These are phyloP conservation scores for Ianthella basta DNA, from an alignment of 37 sponge, comb jelly and placozoan species.

Conservation along the genomic window DNA sequence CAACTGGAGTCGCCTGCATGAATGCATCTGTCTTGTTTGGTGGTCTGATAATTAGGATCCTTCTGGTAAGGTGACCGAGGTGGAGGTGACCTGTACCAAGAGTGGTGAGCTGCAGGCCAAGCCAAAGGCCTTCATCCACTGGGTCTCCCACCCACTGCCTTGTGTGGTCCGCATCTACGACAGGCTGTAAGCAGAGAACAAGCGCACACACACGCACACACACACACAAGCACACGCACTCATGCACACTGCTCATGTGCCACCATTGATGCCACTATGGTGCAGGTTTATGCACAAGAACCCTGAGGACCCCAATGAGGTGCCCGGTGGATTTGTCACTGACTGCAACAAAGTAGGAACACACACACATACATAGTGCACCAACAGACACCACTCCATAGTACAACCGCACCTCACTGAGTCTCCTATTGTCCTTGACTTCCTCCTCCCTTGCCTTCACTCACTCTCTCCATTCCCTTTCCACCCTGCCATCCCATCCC, in stretches of 20 bases:
- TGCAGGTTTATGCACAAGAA: constrained; percentile 77
- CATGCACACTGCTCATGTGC: no score
- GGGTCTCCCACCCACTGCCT: constrained; percentile 71
- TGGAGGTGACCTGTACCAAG: constrained; percentile 71
- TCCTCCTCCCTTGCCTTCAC: no score
- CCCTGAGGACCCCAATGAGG: constrained; percentile 82
- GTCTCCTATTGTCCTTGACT: no score
- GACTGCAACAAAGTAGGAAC: constrained; percentile 79
- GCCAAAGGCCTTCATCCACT: constrained; percentile 97
- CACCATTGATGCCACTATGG: neutral
- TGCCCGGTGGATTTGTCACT: constrained; percentile 88
- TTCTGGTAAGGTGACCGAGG: constrained; percentile 57
- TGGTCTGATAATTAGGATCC: constrained; percentile 35
- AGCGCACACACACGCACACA: constrained; percentile 23
- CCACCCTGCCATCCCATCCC: no score
- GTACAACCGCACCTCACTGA: no score
- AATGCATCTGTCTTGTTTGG: no score
- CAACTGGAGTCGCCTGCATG: no score
- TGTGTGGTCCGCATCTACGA: constrained; percentile 86
- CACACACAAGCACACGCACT: no score
- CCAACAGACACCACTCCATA: no score
- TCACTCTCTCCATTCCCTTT: no score
- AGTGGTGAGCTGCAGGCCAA: constrained; percentile 55
- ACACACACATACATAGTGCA: constrained; percentile 73
- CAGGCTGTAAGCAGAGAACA: constrained; percentile 71